Evolutionary conservation across 2,888 invertebrate species (phyloP).

Genomic region (Agrenia bidenticulata): DNA sequence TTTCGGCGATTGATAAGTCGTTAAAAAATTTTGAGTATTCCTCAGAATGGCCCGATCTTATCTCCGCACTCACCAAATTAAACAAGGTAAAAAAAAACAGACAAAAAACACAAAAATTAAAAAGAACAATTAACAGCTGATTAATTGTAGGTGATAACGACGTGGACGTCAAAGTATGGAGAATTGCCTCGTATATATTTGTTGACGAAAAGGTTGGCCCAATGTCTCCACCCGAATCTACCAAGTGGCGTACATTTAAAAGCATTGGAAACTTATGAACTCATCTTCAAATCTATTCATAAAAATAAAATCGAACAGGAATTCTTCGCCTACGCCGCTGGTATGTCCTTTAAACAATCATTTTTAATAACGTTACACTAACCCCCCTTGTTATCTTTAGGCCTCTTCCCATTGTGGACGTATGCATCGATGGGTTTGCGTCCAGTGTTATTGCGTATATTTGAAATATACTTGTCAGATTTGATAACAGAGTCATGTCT

Average conservation of each 20-base stretch:
- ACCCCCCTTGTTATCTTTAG: constrained; percentile 56
- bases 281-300: constrained; percentile 79
- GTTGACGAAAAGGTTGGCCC: constrained; percentile 84
- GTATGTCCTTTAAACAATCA: background rate
- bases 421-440: constrained; percentile 88
- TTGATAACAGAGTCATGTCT: constrained; percentile 72
- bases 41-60: constrained; percentile 93
- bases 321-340: background rate
- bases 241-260: constrained; percentile 90
- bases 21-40: constrained; percentile 87
- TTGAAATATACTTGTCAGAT: constrained; percentile 84
- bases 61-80: constrained; percentile 82
- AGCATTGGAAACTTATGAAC: constrained; percentile 85
- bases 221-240: constrained; percentile 89
- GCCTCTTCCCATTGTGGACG: constrained; percentile 83
- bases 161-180: constrained; percentile 65
- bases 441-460: constrained; percentile 75
- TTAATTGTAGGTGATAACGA: constrained; percentile 42
- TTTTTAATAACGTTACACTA: background rate
- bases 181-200: constrained; percentile 83
- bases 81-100: constrained; percentile 82
- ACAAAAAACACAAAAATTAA: constrained; percentile 84
- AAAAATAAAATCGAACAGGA: background rate
- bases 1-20: constrained; percentile 80
- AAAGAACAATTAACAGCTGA: constrained; percentile 63